Evolutionary conservation across 2,797 vertebrate species (phyloP), one percentile per base, ranked within the genome.

Genomic region (Kryptopterus vitreolus): DNA sequence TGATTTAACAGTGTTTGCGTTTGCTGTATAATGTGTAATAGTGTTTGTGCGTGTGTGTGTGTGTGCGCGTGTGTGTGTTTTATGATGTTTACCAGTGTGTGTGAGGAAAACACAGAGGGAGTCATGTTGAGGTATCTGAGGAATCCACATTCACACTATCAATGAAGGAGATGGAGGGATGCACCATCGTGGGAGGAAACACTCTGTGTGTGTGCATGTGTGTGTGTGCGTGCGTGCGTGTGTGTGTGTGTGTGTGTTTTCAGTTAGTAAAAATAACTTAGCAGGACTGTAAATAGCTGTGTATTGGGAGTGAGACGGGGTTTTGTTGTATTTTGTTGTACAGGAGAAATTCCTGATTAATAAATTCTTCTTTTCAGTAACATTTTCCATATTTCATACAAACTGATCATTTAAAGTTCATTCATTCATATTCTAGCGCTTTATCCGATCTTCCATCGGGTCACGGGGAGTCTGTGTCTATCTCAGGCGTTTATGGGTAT

Each of bases 121-220:
- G 72, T 29, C 61, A 0, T 68, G 15, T 43, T 57, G 16, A 38
- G n/a, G 74, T 76, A 50, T 52, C 74, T 18, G 58, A 76, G 43
- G 58, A 76, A 62, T 76, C 24, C 43, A 76, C 46, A 18, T 76
- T 63, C 74, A 76, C 58, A 76, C 58, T 3, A 63, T 50, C 24
- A 18, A 11, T 50, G 53, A 74, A 58, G 22, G 38, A 63, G 24
- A 63, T 61, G 35, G 57, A 76, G 55, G 22, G 58, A 76, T 48
- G 73, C 38, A 76, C 58, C 73, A 20, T 46, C 9, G 46, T 69
- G 24, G 66, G 66, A 29, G 24, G 46, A 16, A 50, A 50, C 29
- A 18, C 22, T 8, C 1, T 15, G 1, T 5, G 1, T 5, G 24
- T 65, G 62, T 63, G 33, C 38, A 13, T 29, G 58, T 59, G 58